phyloP scores from a whole-genome alignment of 2,113 vertebrate species.

The Syrrhaptes paradoxus region DNA sequence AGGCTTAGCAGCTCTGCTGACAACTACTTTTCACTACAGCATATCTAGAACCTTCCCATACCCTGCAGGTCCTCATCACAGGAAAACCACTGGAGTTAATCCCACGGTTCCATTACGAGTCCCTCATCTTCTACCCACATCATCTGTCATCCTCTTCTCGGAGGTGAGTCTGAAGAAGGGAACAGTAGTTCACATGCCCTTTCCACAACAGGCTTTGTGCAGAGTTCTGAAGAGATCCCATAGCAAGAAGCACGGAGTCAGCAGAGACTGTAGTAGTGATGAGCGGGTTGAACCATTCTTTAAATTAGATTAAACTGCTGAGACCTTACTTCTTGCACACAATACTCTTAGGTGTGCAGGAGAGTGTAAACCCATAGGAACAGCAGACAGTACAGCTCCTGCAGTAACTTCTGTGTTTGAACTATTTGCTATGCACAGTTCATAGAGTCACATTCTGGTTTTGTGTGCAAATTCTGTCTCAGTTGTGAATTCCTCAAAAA shows the following conservation, averaged over 20 bases:
- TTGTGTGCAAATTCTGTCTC: not conserved
- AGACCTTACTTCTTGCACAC: not conserved
- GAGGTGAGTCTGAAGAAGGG: not conserved
- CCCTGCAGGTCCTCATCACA: not conserved
- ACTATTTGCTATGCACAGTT: not conserved
- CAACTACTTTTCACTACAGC: not conserved
- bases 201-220: not conserved
- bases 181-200: accelerated
- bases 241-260: not conserved
- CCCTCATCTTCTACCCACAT: not conserved
- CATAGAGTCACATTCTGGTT: not conserved
- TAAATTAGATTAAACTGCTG: not conserved
- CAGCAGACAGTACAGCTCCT: not conserved
- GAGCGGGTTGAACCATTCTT: not conserved
- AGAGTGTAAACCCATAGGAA: not conserved
- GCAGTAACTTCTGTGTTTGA: not conserved
- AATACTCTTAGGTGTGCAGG: not conserved
- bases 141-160: not conserved
- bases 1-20: not conserved
- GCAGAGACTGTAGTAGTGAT: not conserved
- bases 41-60: not conserved
- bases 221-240: not conserved
- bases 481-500: not conserved
- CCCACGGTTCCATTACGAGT: not conserved
- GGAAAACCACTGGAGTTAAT: not conserved